Percentiles rank a stretch among this genome's conserved stretches.
Conservation (phyloP, 2,888 invertebrate genomes). For the Allacma fusca region DNA sequence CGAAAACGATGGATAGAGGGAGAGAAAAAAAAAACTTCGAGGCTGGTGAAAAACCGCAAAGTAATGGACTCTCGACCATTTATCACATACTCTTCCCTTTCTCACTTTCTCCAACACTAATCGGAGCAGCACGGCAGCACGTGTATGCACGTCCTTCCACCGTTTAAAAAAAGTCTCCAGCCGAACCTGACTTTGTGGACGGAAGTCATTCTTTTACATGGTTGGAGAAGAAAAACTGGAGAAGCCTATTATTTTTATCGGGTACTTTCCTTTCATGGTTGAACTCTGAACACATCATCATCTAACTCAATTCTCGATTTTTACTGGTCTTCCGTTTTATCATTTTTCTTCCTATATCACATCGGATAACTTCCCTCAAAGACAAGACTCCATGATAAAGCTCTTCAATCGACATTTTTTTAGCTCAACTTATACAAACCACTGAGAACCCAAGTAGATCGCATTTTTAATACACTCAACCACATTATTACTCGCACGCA, state of each 20-base stretch:
- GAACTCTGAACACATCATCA: constrained; percentile 27
- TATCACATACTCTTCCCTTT: constrained; percentile 20
- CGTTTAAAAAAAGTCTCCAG: not conserved
- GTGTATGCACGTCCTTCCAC: not conserved
- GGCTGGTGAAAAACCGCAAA: constrained; percentile 14
- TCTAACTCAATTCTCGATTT: constrained; percentile 27
- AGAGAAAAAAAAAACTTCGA: not conserved
- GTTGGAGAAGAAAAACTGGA: not conserved
- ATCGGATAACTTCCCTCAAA: not conserved
- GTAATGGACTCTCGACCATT: constrained; percentile 23
- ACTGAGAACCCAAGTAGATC: not conserved
- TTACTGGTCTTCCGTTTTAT: constrained; percentile 23
- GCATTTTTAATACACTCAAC: not conserved
- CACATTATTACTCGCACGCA: not conserved
- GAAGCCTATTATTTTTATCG: constrained; percentile 26
- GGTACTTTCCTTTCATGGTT: constrained; percentile 27
- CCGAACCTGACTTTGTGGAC: not conserved
- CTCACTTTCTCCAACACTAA: constrained; percentile 16
- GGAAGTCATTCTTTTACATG: constrained; percentile 11
- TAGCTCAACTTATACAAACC: not conserved
- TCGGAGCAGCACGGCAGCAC: not conserved
- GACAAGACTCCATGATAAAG: not conserved
- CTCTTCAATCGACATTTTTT: not conserved
- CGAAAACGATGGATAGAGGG: not conserved
- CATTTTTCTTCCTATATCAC: constrained; percentile 17